Conservation (phyloP, 2,113 vertebrate species). For the Rattus rattus region DNA sequence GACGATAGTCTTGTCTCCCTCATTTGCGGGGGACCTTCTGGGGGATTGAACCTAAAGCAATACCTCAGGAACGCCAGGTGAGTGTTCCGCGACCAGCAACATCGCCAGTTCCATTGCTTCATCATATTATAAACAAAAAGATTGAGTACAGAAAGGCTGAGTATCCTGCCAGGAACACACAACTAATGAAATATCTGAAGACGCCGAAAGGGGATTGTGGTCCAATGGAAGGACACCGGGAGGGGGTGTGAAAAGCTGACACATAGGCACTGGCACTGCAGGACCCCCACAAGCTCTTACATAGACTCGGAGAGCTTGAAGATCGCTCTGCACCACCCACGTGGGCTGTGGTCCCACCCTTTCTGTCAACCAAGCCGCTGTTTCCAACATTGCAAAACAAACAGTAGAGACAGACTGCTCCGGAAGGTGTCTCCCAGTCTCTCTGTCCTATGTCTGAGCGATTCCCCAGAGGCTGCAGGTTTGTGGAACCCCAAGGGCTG, state of each 20-base stretch:
- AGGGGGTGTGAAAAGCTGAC: background rate
- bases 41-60: background rate
- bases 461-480: conserved; percentile 49
- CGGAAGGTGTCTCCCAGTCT: background rate
- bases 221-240: rapidly evolving
- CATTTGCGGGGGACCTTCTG: background rate
- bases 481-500: conserved; percentile 58
- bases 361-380: background rate
- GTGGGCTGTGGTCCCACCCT: background rate
- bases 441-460: background rate
- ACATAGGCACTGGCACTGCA: background rate
- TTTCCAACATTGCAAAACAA: background rate
- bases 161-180: background rate
- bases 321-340: rapidly evolving
- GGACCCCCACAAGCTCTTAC: no score
- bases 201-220: background rate
- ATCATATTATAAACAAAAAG: background rate
- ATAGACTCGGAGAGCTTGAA: background rate
- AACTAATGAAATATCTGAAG: background rate
- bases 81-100: background rate
- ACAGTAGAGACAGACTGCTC: background rate
- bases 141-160: background rate
- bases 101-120: no score
- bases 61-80: background rate
- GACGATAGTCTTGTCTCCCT: background rate